A percentile compares a stretch with the other conserved stretches of the same genome.
phyloP scores from a whole-genome alignment of 2,888 invertebrate species.

The Cosmorhoe ocellata region DNA sequence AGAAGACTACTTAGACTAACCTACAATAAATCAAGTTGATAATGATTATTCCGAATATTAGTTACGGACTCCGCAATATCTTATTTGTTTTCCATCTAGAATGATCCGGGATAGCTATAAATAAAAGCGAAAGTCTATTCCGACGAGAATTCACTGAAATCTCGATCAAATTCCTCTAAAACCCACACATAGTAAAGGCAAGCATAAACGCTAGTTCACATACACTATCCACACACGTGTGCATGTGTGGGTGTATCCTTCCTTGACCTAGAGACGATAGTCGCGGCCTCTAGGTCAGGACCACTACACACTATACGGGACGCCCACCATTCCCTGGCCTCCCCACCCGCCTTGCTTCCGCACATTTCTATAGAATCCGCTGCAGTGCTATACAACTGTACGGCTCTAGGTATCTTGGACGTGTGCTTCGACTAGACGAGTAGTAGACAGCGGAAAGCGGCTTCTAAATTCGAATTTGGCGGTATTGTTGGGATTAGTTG shows the following conservation, averaged over 20 bases:
- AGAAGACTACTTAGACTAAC: no score
- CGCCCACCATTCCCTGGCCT: slow-evolving; percentile 50
- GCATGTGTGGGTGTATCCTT: slow-evolving; percentile 77
- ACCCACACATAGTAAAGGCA: slow-evolving; percentile 24
- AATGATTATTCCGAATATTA: no score
- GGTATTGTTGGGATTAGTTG: slow-evolving; percentile 35
- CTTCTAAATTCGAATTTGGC: slow-evolving; percentile 39
- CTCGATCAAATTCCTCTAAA: slow-evolving; percentile 32
- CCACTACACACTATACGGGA: slow-evolving; percentile 68
- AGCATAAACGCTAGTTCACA: slow-evolving; percentile 28
- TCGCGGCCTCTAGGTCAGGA: slow-evolving; percentile 79
- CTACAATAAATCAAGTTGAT: no score
- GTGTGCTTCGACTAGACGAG: slow-evolving; percentile 68
- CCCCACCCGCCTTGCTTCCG: slow-evolving; percentile 34
- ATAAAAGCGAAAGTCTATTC: slow-evolving; percentile 19
- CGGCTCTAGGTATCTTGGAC: slow-evolving; percentile 52
- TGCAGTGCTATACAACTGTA: slow-evolving; percentile 50
- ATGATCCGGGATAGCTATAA: slow-evolving; percentile 1
- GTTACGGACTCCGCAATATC: no score
- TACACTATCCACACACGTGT: slow-evolving; percentile 31
- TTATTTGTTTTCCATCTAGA: neutral
- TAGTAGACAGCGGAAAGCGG: slow-evolving; percentile 63
- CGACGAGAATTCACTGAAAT: slow-evolving; percentile 29
- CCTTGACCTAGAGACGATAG: slow-evolving; percentile 78
- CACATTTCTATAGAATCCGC: slow-evolving; percentile 27